Evolutionary conservation across 1,140 invertebrate genomes (phyloP), one percentile per base, ranked within the genome.

Genomic region (Ostrea edulis): DNA sequence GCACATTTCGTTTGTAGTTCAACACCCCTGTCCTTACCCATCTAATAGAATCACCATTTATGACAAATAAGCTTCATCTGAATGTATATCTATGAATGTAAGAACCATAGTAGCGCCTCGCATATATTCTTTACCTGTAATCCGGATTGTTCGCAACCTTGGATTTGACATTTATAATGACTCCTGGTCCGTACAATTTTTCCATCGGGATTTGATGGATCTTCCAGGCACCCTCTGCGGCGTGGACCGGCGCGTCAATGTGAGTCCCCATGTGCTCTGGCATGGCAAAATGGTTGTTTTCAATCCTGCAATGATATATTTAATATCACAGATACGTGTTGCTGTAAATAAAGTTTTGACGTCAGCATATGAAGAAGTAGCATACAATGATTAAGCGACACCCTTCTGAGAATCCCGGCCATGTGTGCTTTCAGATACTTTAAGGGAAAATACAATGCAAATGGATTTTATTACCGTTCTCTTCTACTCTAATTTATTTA

Each of bases 261-360:
- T 97, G 97, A 0, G 96, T 97, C 3, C 96, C 96, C 8, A 95
- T 95, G 92, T 97, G 97, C 90, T 97, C 96, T 52, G 88, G 95
- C 3, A 95, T 94, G 54, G 93, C 95, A 88, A 96, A 96, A 14
- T 96, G 95, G 85, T 96, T 96, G 7, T 93, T 84, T 52, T 96
- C 95, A 88, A 96, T 96, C 96, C 96, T 95, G 82, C 81, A 71
- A 22, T 8, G 2, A 84, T 35, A 85, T 35, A 12, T 8, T 9
- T 81, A 8, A 81, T 22, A 29, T 22, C 17, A 81, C 4, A 14
- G 11, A 35, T 25, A 44, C 14, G 8, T 22, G 25, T 22, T 29
- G 0, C 8, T 29, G 8, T 25, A 22, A 35, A 44, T 81, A 25
- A 44, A 44, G 35, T 44, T 44, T 2, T 5, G 0, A 81, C 9